A percentile compares a stretch with the other conserved stretches of the same genome.
These are phyloP conservation scores for Abrostola triplasia DNA, from an alignment of 2,888 invertebrate species.

Conservation along the genomic window DNA sequence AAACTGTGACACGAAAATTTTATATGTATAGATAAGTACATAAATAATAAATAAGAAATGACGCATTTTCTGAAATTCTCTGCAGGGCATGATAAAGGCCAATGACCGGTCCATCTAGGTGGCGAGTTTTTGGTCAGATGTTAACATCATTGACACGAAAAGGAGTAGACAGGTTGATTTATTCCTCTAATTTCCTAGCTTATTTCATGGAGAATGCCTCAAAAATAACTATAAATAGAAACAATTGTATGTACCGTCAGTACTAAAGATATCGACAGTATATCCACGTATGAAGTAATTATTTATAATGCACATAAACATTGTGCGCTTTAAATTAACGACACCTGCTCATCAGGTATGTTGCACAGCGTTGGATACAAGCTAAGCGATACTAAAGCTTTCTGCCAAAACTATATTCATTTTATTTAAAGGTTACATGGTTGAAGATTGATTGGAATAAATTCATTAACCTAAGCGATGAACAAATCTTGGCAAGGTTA, in stretches of 20 bases:
- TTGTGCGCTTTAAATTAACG: constrained; percentile 74
- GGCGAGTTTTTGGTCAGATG: too few relatives aligned
- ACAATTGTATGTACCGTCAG: constrained; percentile 49
- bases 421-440: too few relatives aligned
- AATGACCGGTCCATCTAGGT: too few relatives aligned
- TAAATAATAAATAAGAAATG: too few relatives aligned
- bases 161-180: neutral
- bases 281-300: constrained; percentile 63
- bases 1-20: too few relatives aligned
- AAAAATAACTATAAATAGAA: constrained; percentile 45
- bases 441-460: too few relatives aligned
- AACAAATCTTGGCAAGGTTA: too few relatives aligned
- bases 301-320: constrained; percentile 66
- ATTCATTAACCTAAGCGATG: too few relatives aligned
- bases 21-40: too few relatives aligned
- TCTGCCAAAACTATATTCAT: neutral
- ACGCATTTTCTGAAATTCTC: too few relatives aligned
- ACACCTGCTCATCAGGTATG: constrained; percentile 56
- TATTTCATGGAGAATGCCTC: neutral
- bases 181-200: neutral
- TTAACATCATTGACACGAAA: too few relatives aligned
- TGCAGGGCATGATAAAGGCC: too few relatives aligned
- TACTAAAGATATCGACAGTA: constrained; percentile 28
- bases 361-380: neutral
- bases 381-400: constrained; percentile 11